phyloP scores from a whole-genome alignment of 2,888 invertebrate species.

The Caenorhabditis sp. region DNA sequence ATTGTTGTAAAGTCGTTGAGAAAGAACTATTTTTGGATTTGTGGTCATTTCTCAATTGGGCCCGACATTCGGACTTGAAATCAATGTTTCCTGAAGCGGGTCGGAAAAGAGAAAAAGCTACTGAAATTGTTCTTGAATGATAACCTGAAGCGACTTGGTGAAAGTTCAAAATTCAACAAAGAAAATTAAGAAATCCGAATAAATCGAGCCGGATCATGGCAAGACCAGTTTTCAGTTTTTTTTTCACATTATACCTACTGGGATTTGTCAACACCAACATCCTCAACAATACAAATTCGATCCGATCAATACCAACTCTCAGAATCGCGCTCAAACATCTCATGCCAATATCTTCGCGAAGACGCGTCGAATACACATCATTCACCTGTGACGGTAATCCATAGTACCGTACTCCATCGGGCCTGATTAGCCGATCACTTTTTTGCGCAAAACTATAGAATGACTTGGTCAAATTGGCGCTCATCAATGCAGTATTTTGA shows the following conservation, averaged over 20 bases:
- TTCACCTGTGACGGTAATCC: neutral
- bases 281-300: slow-evolving; percentile 26
- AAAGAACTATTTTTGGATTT: too few relatives aligned
- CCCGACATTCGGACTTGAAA: too few relatives aligned
- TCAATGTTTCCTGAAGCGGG: too few relatives aligned
- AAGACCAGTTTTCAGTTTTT: too few relatives aligned
- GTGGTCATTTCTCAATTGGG: too few relatives aligned
- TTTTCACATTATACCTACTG: slow-evolving; percentile 6
- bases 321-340: neutral
- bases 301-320: slow-evolving; percentile 1
- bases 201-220: too few relatives aligned
- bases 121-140: too few relatives aligned
- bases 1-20: too few relatives aligned
- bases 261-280: slow-evolving; percentile 21
- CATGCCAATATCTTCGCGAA: neutral
- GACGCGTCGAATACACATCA: neutral
- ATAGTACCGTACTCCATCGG: slow-evolving; percentile 11
- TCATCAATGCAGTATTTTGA: slow-evolving; percentile 28
- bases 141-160: too few relatives aligned
- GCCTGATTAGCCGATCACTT: slow-evolving; percentile 10
- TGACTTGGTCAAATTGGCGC: slow-evolving; percentile 14
- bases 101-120: too few relatives aligned
- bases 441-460: slow-evolving; percentile 23
- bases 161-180: too few relatives aligned
- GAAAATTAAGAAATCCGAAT: too few relatives aligned